Evolutionary conservation across 2,888 invertebrate genomes (phyloP), one percentile per base, ranked within the genome.

Genomic region (Ormyrus rosae): DNA sequence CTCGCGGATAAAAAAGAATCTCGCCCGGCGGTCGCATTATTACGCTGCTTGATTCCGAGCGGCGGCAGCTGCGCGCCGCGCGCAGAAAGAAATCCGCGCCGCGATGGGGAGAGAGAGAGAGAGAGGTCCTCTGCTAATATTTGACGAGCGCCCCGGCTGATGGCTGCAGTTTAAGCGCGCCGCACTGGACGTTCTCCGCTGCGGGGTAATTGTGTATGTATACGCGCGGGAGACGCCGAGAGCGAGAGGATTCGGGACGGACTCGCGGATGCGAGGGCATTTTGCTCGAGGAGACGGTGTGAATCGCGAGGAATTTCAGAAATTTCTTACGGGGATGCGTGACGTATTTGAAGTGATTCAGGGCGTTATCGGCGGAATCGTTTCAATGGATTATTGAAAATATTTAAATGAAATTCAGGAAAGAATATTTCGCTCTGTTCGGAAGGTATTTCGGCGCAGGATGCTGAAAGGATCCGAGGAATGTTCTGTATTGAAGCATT

Each of bases 1-100:
- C 69, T n/a, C 45, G n/a, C 13, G 10, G 8, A 7, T 8, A 7
- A 50, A 50, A 56, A 46, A 34, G 48, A 55, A 55, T 13, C n/a
- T 19, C 5, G 69, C 68, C 34, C 53, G 82, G 83, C 83, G 83
- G 83, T 73, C 83, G 88, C 85, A 90, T 90, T 90, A 90, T 90
- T 90, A 90, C 90, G 90, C 89, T 90, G 88, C 90, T 90, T 90
- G 90, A 90, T 90, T 90, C 89, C 86, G 86, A 3, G 34, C 88
- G 86, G 87, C 86, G 87, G 55, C 82, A 80, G 80, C 82, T 76
- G 81, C 69, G 81, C 69, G 68, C 46, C 45, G 9, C 34, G 51
- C 50, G 51, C 58, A 53, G 73, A 75, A 65, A 74, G 75, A 79
- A 73, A 79, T 81, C 51, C 79, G 34, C 61, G 11, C n/a, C 56